Conservation (phyloP, 2,113 vertebrate species). For the Hipposideros armiger region DNA sequence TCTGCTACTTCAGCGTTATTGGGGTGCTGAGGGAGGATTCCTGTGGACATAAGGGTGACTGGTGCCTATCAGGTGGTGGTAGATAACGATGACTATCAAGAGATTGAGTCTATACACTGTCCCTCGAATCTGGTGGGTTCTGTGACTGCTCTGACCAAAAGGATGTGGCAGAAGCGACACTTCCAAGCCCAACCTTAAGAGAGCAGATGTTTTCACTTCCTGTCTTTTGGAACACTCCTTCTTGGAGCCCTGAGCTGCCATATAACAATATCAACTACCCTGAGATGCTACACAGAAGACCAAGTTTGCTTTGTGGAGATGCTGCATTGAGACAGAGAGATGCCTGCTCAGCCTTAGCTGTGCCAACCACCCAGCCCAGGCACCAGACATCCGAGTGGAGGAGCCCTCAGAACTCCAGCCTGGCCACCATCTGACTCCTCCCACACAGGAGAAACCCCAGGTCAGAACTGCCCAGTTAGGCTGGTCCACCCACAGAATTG, state of each 20-base stretch:
- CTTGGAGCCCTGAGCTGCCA: neutral
- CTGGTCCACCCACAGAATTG: too few species aligned
- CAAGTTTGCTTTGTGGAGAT: neutral
- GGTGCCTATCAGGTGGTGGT: too few species aligned
- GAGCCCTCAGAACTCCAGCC: rapidly evolving
- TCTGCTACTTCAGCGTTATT: neutral
- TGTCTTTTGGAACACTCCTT: neutral
- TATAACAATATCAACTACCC: rapidly evolving
- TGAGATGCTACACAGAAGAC: neutral
- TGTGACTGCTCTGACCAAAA: neutral
- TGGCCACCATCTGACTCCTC: neutral
- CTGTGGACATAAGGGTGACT: neutral
- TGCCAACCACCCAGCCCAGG: neutral
- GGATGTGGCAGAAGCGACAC: neutral
- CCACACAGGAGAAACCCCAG: neutral
- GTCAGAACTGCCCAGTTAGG: neutral
- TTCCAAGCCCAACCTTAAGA: rapidly evolving
- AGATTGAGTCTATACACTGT: neutral
- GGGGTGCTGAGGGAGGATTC: neutral
- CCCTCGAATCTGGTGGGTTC: neutral
- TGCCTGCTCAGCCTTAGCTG: neutral
- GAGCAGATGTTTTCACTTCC: neutral
- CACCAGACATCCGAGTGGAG: neutral
- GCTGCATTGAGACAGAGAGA: neutral
- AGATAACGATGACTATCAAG: neutral